Conservation (phyloP, 2,113 vertebrate species). For the Toxostoma redivivum region DNA sequence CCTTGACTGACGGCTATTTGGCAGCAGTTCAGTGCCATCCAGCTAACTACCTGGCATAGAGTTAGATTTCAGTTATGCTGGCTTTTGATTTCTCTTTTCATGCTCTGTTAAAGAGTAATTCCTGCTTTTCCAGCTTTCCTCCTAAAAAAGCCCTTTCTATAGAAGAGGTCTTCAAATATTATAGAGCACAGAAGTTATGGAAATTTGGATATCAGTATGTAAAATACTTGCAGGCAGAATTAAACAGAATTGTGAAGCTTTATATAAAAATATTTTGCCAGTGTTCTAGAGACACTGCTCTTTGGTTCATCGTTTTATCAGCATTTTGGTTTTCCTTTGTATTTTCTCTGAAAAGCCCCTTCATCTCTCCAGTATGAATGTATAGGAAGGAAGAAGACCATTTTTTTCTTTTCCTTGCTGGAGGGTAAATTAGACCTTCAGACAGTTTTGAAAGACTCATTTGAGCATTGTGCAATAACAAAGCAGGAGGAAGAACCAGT, state of each 20-base stretch:
- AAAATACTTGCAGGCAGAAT: background rate
- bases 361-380: background rate
- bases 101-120: background rate
- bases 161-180: background rate
- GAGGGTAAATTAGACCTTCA: constrained; percentile 47
- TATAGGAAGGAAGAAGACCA: background rate
- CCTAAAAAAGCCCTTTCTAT: background rate
- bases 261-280: background rate
- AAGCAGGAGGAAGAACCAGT: background rate
- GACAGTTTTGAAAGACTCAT: constrained; percentile 33
- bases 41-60: background rate
- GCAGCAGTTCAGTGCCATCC: background rate
- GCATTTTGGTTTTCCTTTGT: background rate
- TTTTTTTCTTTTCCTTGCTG: constrained; percentile 27
- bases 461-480: constrained; percentile 6
- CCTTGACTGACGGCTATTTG: background rate
- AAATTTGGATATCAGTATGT: background rate
- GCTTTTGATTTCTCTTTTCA: background rate
- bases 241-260: background rate
- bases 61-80: background rate
- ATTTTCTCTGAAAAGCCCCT: constrained; percentile 3
- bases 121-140: background rate
- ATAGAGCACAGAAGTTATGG: background rate
- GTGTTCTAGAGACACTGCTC: background rate
- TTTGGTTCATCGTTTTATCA: background rate